Base-by-base conservation (phyloP, 92 coral and sea anemone species). In the Phenganax stokvisi region DNA sequence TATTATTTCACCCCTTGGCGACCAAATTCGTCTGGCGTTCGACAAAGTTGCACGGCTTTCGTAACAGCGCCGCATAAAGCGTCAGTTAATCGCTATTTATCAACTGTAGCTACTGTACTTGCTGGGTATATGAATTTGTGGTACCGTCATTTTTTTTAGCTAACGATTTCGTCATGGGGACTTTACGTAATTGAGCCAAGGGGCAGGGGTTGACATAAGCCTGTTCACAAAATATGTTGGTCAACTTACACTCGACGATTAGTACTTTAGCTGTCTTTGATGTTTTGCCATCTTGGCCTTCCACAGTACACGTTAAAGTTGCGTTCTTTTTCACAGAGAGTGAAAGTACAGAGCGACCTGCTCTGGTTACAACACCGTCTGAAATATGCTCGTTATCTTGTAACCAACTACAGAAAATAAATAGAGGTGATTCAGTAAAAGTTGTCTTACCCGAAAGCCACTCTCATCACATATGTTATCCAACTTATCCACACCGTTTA, bases 251-350 rank as follows among this genome's bases (percentile, higher is more conserved):
- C 54, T 31, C 12, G 6, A 76, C 44, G 60, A 76, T 58, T 59
- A 56, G 60, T 37, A 68, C 73, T 12, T 8, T 17, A 57, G 81
- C 81, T 20, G 58, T 31, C 11, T 76, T 76, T n/a, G 69, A 76
- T 12, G 81, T 58, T 57, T 12, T 31, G 25, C 81, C 81, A 57
- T 59, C 27, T 28, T 52, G 56, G 28, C 81, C 81, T 52, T 76
- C 81, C 71, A 76, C 81, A 29, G 15, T 27, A 76, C 81, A 76
- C 31, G 70, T 76, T 29, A 76, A 31, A 5, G 81, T 76, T 76
- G 81, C 57, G 44, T 76, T 76, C 70, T 60, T 30, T 59, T 37
- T 76, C 16, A 59, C 81, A 29, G 69, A 30, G 58, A 76, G 13
- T 44, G 51, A 9, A 27, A 76, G 70, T 0, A 76, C 56, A 63